Evolutionary conservation across 2,113 vertebrate genomes (phyloP).

Genomic region (Platichthys flesus): DNA sequence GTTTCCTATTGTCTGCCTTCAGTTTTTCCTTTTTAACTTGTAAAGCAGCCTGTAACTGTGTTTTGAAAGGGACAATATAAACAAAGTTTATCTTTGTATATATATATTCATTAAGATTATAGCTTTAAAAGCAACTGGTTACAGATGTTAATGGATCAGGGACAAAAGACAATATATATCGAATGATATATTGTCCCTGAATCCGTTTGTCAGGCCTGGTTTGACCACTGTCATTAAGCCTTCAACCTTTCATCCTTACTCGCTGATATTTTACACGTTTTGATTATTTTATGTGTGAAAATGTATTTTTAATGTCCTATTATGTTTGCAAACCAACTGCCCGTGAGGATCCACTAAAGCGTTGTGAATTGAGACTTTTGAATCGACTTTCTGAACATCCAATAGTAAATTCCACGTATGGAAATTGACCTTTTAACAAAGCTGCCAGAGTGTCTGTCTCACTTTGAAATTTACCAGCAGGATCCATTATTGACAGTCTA

Average conservation of each 20-base stretch:
- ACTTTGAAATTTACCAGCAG: constrained; percentile 2
- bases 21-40: background rate
- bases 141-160: background rate
- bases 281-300: background rate
- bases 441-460: constrained; percentile 2
- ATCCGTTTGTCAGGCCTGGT: too few species aligned
- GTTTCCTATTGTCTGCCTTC: background rate
- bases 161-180: too few species aligned
- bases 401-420: constrained; percentile 1
- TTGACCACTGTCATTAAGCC: too few species aligned
- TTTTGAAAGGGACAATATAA: too few species aligned
- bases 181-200: too few species aligned
- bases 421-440: background rate
- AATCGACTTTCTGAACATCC: background rate
- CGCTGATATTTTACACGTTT: background rate
- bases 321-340: background rate
- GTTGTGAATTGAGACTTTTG: background rate
- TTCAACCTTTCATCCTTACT: too few species aligned
- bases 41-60: too few species aligned
- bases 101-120: too few species aligned
- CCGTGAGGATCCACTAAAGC: background rate
- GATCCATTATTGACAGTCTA: background rate
- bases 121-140: background rate
- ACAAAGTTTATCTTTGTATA: too few species aligned
- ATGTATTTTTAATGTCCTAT: background rate